A percentile compares a stretch with the other conserved stretches of the same genome.
These are phyloP conservation scores for Lasioglossum vierecki DNA, from an alignment of 2,888 invertebrate genomes.

Conservation along the genomic window DNA sequence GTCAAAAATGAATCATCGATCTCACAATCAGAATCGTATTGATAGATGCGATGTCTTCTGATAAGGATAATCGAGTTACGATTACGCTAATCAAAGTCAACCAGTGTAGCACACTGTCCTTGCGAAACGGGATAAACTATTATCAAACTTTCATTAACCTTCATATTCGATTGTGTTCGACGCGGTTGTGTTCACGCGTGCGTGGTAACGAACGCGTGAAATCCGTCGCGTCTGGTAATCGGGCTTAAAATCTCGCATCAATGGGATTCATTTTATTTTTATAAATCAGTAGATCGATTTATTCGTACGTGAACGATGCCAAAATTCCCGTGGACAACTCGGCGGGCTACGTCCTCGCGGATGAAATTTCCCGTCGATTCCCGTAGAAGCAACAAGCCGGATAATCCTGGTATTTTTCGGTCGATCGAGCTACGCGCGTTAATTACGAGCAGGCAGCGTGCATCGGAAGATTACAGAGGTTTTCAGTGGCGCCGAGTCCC, in stretches of 20 bases:
- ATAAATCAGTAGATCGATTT: neutral
- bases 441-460: conserved; percentile 46
- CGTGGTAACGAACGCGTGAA: neutral
- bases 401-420: conserved; percentile 55
- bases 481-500: neutral
- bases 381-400: conserved; percentile 36
- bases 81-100: neutral
- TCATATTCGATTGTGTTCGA: neutral
- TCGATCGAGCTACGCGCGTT: conserved; percentile 53
- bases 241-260: neutral
- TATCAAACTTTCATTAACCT: neutral
- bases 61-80: neutral
- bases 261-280: neutral
- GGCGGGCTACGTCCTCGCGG: neutral
- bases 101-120: neutral
- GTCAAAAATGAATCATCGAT: too few relatives aligned
- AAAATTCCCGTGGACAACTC: neutral
- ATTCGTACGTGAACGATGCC: conserved; percentile 8
- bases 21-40: too few relatives aligned
- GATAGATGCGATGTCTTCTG: too few relatives aligned
- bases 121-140: neutral
- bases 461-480: conserved; percentile 10
- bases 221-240: neutral
- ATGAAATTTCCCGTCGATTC: conserved; percentile 7
- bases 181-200: neutral